Percentiles rank a stretch among this genome's conserved stretches.
Evolutionary conservation across 2,113 vertebrate species (phyloP).

Genomic region (Rousettus leschenaultii): DNA sequence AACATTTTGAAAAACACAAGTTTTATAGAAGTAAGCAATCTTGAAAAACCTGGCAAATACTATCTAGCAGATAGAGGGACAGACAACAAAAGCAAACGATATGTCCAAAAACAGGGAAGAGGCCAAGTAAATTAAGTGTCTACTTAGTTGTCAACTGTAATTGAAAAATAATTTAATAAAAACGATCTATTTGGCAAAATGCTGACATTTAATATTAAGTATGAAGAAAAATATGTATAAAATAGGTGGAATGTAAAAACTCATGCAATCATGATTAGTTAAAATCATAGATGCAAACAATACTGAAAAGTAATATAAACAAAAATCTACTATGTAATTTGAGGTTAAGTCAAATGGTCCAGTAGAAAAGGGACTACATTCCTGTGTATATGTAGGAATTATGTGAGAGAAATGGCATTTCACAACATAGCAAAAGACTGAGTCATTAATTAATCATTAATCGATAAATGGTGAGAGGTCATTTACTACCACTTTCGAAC

Average conservation of each 20-base stretch:
- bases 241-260: neutral
- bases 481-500: neutral
- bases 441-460: neutral
- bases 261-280: neutral
- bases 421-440: neutral
- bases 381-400: neutral
- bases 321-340: neutral
- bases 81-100: neutral
- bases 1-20: neutral
- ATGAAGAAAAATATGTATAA: neutral
- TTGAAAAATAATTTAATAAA: neutral
- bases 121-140: neutral
- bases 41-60: neutral
- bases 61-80: neutral
- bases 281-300: constrained; percentile 6
- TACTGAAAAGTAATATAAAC: neutral
- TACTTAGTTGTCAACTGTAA: neutral
- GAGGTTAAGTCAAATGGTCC: neutral
- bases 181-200: neutral
- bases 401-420: neutral
- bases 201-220: neutral
- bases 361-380: neutral
- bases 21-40: neutral
- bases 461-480: neutral
- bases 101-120: neutral